These are phyloP conservation scores for Loripinus fragilis DNA, from an alignment of 2,888 invertebrate genomes.

Conservation along the genomic window DNA sequence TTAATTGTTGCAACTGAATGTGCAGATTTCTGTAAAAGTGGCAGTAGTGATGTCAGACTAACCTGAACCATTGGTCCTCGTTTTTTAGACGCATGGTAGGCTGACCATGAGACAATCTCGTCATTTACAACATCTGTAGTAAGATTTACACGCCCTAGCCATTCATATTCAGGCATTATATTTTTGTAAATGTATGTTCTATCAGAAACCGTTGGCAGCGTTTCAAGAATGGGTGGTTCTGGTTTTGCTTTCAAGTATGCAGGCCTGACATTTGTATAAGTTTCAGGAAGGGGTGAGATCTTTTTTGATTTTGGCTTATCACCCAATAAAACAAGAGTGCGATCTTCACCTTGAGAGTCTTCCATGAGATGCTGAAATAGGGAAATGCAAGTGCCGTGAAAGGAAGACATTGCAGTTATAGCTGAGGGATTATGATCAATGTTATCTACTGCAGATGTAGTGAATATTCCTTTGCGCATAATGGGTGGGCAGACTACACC, in stretches of 20 bases:
- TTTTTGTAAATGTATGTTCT: not conserved
- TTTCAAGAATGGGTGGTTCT: not conserved
- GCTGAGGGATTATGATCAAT: conserved; percentile 61
- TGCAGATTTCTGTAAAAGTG: not conserved
- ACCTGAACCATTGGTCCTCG: not conserved
- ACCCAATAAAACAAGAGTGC: not conserved
- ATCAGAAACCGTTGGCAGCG: not conserved
- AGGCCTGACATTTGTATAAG: not conserved
- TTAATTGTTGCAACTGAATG: not conserved
- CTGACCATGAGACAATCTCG: not conserved
- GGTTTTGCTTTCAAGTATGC: not conserved
- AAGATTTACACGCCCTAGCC: not conserved
- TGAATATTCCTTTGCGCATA: conserved; percentile 55
- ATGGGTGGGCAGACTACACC: conserved; percentile 46
- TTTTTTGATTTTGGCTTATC: not conserved
- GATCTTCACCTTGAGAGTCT: conserved; percentile 12
- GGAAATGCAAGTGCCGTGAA: conserved; percentile 61
- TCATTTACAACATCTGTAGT: not conserved
- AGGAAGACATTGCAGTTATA: conserved; percentile 38
- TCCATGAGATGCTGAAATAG: conserved; percentile 53
- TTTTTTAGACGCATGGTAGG: not conserved
- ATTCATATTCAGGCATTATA: not conserved
- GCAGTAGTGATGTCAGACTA: not conserved
- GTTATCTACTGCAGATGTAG: conserved; percentile 62
- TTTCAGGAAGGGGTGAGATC: not conserved